Evolutionary conservation across 2,797 vertebrate species (phyloP).

Genomic region (Graptemys geographica): DNA sequence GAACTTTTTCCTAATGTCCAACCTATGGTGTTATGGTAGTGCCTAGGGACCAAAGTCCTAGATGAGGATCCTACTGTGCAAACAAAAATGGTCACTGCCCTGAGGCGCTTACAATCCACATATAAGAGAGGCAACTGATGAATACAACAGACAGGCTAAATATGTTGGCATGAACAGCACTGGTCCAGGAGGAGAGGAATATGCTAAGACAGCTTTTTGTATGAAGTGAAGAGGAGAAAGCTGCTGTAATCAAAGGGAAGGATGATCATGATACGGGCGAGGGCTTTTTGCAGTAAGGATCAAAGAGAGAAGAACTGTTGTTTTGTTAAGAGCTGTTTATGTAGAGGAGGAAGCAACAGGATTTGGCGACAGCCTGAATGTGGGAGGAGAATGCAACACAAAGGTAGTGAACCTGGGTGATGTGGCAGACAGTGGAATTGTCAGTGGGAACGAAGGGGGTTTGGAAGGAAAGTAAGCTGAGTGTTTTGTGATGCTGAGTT

Average conservation of each 20-base stretch:
- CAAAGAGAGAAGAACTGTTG: neutral
- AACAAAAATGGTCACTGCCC: neutral
- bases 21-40: neutral
- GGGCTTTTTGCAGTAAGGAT: neutral
- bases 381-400: neutral
- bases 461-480: neutral
- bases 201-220: neutral
- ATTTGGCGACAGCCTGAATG: neutral
- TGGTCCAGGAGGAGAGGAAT: neutral
- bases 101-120: neutral
- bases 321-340: neutral
- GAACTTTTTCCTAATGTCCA: too few species aligned
- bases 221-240: neutral
- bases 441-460: neutral
- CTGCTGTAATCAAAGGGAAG: neutral
- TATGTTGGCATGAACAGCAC: neutral
- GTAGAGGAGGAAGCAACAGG: neutral
- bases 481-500: neutral
- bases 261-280: neutral
- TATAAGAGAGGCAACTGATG: neutral
- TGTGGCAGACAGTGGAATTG: neutral
- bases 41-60: neutral
- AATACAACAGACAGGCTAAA: neutral
- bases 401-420: neutral
- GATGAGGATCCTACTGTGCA: neutral